Base-by-base conservation (phyloP, 2,113 vertebrate genomes). In the Alethe castanea region DNA sequence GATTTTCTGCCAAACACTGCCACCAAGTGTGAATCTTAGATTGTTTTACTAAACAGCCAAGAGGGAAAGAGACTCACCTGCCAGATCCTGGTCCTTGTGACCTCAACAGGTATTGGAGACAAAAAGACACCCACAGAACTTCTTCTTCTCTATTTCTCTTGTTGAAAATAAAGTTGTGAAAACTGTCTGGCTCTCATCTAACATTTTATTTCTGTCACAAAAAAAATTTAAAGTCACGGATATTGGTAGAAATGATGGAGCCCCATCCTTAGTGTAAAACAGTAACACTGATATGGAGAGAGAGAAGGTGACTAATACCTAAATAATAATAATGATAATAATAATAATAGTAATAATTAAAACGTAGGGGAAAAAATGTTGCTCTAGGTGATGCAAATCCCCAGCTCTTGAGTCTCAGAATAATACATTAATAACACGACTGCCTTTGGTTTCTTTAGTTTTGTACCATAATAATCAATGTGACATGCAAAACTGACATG, bases 1-100 rank as follows among this genome's bases (percentile, higher is more conserved):
- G 83, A 97, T 98, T 97, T 92, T 96, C 95, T 97, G 97, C 91
- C 91, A 88, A 98, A 98, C 86, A 97, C 95, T 98, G 97, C 97
- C 98, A 96, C 97, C 97, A 97, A 96, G 97, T 97, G 97, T 96
- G 97, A 81, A 94, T 50, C 62, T 24, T 11, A 42, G 57, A 92
- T 73, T 52, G 44, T 88, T 61, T 13, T 87, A 29, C 79, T 44
- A 7, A 60, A 29, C 23, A 65, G 31, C 5, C 2, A 1, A 54
- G 42, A 71, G 69, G 14, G 17, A 60, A 66, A 74, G 19, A 53
- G 19, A 69, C 19, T 12, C 14, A 60, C 45, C 50, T 80, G 33
- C 1, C 5, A 92, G 23, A 28, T 53, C 2, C 11, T 57, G 31
- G 23, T 71, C 22, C 31, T 3, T 2, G 12, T 62, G 56, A 61